Evolutionary conservation across 2,888 invertebrate species (phyloP), one percentile per base, ranked within the genome.

Genomic region (Barypeithes pellucidus): DNA sequence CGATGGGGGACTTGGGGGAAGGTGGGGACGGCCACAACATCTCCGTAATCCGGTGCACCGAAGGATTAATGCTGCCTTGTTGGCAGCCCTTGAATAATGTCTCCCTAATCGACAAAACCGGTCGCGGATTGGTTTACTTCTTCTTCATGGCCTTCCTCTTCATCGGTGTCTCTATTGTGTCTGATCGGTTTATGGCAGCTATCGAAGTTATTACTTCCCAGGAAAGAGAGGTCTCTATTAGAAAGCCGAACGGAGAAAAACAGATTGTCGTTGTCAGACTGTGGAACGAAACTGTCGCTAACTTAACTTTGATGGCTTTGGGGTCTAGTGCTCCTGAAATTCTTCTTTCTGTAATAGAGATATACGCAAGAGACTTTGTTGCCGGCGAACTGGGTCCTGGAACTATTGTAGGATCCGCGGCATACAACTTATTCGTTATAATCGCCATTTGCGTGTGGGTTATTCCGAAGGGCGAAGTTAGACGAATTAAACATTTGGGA

Each of bases 281-380:
- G 72, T 99, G 99, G 99, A 99, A 99, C 87, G 99, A 99, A 86
- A 99, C 99, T 1, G 99, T 99, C 50, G 98, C 98, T 77, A 99
- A 99, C 87, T 88, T 99, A 79, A 99, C 99, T 4, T 89, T 99
- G 66, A 99, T 99, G 99, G 99, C 99, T 12, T 88, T 99, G 67
- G 99, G 99, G 2, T 98, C 98, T 20, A 98, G 98, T 80, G 99
- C 99, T 1, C 99, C 99, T 0, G 99, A 99, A 87, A 99, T 99
- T 84, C 88, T 99, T 22, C 88, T 99, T 52, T 99, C 99, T 12
- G 95, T 99, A 80, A 99, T 99, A 83, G 99, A 99, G 88, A 97
- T 99, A 85, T 95, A 95, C 86, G 98, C 97, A 47, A 96, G 96
- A 86, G 92, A 95, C 83, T 99, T 98, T 84, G 89, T 96, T 84